These are phyloP conservation scores for Bettongia penicillata DNA, from an alignment of 2,113 vertebrate species.

Conservation along the genomic window DNA sequence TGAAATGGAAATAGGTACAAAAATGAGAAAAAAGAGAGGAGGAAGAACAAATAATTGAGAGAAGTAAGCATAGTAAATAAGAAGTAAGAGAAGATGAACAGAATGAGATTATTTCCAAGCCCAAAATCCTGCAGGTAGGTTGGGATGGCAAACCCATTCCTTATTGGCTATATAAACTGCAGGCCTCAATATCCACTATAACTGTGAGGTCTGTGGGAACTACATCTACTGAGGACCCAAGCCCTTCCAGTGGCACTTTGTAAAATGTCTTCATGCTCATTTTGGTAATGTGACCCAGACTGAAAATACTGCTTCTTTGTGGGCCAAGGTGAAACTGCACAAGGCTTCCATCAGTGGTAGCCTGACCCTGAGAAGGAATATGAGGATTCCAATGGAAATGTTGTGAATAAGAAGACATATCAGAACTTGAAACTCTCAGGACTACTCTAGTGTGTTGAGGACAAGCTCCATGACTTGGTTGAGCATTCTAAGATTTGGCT, in stretches of 20 bases:
- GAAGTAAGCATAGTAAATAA: no score
- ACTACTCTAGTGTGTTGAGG: conserved; percentile 86
- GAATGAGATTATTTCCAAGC: conserved; percentile 96
- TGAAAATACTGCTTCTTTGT: conserved; percentile 96
- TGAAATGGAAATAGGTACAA: conserved; percentile 93
- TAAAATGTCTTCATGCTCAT: conserved; percentile 97
- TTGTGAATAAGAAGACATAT: conserved; percentile 98
- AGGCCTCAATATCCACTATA: conserved; percentile 97
- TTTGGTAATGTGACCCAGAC: conserved; percentile 99
- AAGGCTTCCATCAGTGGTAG: conserved; percentile 97
- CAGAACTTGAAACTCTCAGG: conserved; percentile 98
- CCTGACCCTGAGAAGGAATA: conserved; percentile 99
- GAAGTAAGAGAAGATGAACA: conserved; percentile 93
- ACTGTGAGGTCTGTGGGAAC: conserved; percentile 96
- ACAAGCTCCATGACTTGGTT: neutral
- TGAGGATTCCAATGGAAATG: conserved; percentile 97
- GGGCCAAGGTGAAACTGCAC: conserved; percentile 97
- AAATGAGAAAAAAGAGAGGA: conserved; percentile 92
- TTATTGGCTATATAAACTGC: conserved; percentile 94
- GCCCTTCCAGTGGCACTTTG: conserved; percentile 96
- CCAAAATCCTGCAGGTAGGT: conserved; percentile 93
- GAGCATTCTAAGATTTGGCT: conserved; percentile 6
- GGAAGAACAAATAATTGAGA: conserved; percentile 71
- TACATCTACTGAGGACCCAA: conserved; percentile 96
- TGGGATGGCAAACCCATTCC: conserved; percentile 97